Evolutionary conservation across 2,888 invertebrate genomes (phyloP), one percentile per base, ranked within the genome.

Genomic region (Polia nebulosa): DNA sequence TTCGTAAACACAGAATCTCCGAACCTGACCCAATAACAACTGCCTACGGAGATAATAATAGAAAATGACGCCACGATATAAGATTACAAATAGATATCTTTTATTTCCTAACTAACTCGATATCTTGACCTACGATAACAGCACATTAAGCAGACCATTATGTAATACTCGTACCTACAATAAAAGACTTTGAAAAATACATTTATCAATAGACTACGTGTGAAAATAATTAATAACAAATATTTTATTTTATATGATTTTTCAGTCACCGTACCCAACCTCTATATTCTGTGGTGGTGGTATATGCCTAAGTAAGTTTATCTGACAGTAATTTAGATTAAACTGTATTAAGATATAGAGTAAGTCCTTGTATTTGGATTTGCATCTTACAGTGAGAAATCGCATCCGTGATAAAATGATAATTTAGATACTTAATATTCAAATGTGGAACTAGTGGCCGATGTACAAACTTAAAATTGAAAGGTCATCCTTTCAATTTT

Each of bases 41-140:
- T 20, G n/a, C 13, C 11, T 2, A 17, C 20, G 2, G 13, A 22
- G 20, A 20, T 70, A 52, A 22, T 20, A 45, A 29, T 29, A 20
- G 0, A 66, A 39, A 61, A 71, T 61, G 17, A 45, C 6, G 11
- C 9, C 9, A 27, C 32, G 9, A 20, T 13, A 60, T 32, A 13
- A 70, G 47, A 13, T 57, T 27, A 39, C 7, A n/a, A n/a, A n/a
- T n/a, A n/a, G n/a, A n/a, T n/a, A n/a, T n/a, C n/a, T n/a, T n/a
- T n/a, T n/a, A n/a, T n/a, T n/a, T n/a, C n/a, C n/a, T n/a, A 29
- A 34, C 9, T 52, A 44, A 34, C 8, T 8, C 13, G 13, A 39
- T 27, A 9, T n/a, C 44, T 45, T 60, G 65, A 52, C 20, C 5
- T 45, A n/a, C 34, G 32, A 51, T 68, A 65, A 62, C 49, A 17